phyloP scores from a whole-genome alignment of 2,113 vertebrate genomes.

The Dasyprocta punctata region DNA sequence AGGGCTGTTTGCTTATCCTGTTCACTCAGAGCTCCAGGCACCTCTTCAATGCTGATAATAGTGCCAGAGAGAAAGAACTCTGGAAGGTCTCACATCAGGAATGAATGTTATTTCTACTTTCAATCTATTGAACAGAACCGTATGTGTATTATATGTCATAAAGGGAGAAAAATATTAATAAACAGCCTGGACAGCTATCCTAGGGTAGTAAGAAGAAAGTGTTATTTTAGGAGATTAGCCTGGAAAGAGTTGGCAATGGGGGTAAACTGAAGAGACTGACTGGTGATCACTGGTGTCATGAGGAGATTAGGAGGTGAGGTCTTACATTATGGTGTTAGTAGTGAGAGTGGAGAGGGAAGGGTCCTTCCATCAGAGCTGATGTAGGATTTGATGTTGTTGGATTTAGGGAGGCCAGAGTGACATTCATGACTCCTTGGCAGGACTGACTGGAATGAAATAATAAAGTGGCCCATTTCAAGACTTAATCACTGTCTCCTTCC shows the following conservation, averaged over 20 bases:
- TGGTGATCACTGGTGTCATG: neutral
- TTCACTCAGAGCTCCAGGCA: neutral
- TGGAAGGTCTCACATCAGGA: neutral
- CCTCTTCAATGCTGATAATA: neutral
- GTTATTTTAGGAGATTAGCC: neutral
- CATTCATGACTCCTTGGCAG: neutral
- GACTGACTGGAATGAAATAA: neutral
- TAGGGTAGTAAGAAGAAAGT: neutral
- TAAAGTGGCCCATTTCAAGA: neutral
- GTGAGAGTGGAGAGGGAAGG: neutral
- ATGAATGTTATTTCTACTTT: neutral
- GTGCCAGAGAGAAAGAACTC: neutral
- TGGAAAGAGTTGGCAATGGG: neutral
- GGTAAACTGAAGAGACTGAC: neutral
- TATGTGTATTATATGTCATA: neutral
- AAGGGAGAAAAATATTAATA: neutral
- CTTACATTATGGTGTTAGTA: neutral
- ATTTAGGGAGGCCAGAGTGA: too few species aligned
- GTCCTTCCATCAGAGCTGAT: neutral
- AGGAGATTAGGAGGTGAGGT: neutral
- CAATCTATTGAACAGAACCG: neutral
- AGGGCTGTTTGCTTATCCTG: neutral
- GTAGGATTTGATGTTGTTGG: neutral
- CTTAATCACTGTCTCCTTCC: neutral
- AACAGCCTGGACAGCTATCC: neutral